Conservation (phyloP, 1,140 invertebrate species). For the Drosophila novamexicana region DNA sequence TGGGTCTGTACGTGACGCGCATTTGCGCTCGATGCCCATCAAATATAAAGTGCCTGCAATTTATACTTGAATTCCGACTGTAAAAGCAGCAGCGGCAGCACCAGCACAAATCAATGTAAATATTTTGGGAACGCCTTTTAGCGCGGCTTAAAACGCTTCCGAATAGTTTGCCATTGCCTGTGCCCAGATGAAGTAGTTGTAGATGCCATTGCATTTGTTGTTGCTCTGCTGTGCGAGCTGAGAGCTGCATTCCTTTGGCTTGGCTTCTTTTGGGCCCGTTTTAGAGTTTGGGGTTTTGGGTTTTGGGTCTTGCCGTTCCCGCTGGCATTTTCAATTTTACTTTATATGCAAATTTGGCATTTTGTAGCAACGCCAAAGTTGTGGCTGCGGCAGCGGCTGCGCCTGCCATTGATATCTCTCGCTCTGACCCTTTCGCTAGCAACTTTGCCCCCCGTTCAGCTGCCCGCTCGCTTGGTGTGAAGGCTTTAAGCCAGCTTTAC, state of each 20-base stretch:
- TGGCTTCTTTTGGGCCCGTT: conserved; percentile 41
- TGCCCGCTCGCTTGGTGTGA: conserved; percentile 22
- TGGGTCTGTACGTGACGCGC: conserved; percentile 70
- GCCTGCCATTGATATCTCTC: conserved; percentile 73
- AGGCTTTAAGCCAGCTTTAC: conserved; percentile 73
- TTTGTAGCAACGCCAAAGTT: conserved; percentile 62
- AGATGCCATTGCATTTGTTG: conserved; percentile 42
- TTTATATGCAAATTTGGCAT: conserved; percentile 83
- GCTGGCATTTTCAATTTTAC: conserved; percentile 81
- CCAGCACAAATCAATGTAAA: conserved; percentile 75
- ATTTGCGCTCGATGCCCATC: conserved; percentile 73
- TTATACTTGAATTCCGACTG: conserved; percentile 68
- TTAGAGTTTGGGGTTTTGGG: conserved; percentile 29
- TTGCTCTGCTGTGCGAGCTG: conserved; percentile 35
- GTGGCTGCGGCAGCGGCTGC: conserved; percentile 20
- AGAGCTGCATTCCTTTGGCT: conserved; percentile 66
- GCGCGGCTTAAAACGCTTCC: conserved; percentile 52
- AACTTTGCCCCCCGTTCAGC: not conserved
- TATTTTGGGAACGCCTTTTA: conserved; percentile 62
- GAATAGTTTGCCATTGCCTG: conserved; percentile 17
- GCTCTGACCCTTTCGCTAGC: conserved; percentile 7
- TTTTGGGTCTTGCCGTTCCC: conserved; percentile 46
- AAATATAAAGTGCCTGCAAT: conserved; percentile 78
- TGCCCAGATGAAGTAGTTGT: conserved; percentile 33
- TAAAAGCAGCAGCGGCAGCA: conserved; percentile 21